phyloP scores from a whole-genome alignment of 2,888 invertebrate genomes.

The Mantis religiosa region DNA sequence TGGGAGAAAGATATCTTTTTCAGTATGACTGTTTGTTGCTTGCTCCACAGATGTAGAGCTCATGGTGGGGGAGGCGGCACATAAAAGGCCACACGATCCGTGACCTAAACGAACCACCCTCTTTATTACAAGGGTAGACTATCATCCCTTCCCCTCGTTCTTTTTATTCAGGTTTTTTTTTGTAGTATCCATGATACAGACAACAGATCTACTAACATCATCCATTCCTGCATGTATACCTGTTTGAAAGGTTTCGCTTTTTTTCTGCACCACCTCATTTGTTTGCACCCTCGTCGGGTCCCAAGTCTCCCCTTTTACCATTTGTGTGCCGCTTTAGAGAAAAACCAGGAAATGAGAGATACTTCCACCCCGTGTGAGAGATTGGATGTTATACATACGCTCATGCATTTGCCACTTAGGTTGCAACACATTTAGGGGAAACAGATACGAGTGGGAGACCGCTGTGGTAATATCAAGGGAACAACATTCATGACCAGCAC shows the following conservation, averaged over 20 bases:
- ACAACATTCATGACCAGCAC: neutral
- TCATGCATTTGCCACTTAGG: neutral
- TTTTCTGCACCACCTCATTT: neutral
- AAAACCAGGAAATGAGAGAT: conserved; percentile 3
- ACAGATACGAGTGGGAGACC: neutral
- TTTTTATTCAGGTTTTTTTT: neutral
- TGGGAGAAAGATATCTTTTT: neutral
- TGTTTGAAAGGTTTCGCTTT: neutral
- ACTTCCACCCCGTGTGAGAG: neutral
- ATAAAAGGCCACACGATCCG: neutral
- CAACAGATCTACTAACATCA: conserved; percentile 2
- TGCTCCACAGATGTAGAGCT: neutral
- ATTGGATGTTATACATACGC: neutral
- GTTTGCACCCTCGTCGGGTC: neutral
- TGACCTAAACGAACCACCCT: conserved; percentile 3
- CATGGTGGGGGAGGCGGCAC: neutral
- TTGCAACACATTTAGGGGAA: neutral
- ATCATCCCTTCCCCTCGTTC: neutral
- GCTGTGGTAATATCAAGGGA: neutral
- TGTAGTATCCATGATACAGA: neutral
- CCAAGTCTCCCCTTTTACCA: neutral
- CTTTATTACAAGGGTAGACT: neutral
- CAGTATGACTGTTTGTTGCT: neutral
- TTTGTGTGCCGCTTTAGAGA: neutral
- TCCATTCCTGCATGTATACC: neutral